phyloP scores from a whole-genome alignment of 2,888 invertebrate species.

The Ditula angustiorana region DNA sequence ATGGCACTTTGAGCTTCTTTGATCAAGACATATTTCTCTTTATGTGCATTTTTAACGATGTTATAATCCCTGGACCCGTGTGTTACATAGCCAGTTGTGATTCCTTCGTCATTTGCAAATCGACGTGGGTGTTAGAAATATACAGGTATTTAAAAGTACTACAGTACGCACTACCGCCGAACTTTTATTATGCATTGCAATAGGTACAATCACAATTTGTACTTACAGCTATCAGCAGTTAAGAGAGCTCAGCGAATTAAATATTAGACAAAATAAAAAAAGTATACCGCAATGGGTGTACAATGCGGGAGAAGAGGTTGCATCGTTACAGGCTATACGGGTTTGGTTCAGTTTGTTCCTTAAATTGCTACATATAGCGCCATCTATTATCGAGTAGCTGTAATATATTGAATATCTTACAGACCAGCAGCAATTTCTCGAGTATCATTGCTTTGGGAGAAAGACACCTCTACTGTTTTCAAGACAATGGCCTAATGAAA shows the following conservation, averaged over 20 bases:
- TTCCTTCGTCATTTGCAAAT: conserved; percentile 92
- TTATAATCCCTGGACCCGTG: conserved; percentile 94
- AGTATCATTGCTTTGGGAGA: conserved; percentile 94
- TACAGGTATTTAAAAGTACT: conserved; percentile 87
- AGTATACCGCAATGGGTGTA: conserved; percentile 92
- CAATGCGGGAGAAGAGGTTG: conserved; percentile 92
- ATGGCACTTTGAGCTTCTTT: conserved; percentile 95
- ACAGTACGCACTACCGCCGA: not conserved
- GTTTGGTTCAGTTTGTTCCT: no score
- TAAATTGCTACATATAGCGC: not conserved
- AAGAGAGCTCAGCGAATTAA: conserved; percentile 89
- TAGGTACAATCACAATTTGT: no score
- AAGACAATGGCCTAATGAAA: conserved; percentile 91
- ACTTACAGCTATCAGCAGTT: conserved; percentile 90
- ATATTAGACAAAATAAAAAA: conserved; percentile 85
- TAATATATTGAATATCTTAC: conserved; percentile 46
- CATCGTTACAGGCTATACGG: conserved; percentile 87
- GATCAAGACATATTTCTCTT: conserved; percentile 97
- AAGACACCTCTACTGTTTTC: conserved; percentile 92
- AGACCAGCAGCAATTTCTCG: conserved; percentile 86
- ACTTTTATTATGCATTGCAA: no score
- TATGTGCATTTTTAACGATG: conserved; percentile 91
- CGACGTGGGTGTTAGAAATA: conserved; percentile 93
- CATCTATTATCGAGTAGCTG: conserved; percentile 15
- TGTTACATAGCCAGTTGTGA: conserved; percentile 93